Percentiles rank a stretch among this genome's conserved stretches.
These are phyloP conservation scores for Lampris incognitus DNA, from an alignment of 2,113 vertebrate genomes.

Conservation along the genomic window DNA sequence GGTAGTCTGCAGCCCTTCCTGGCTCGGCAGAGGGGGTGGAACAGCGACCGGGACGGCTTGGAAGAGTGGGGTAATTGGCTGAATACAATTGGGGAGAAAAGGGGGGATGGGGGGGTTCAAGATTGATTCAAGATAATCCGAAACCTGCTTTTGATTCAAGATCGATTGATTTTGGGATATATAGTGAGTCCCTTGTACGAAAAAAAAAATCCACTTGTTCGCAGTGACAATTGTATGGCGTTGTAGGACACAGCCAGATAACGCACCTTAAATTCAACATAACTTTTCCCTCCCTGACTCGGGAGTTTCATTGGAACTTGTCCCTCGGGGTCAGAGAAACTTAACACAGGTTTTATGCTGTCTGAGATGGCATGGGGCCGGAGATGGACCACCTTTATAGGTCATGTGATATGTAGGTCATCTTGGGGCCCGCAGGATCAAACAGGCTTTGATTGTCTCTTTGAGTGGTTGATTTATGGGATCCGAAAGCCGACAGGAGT, in stretches of 20 bases:
- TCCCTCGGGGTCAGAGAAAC: conserved; percentile 36
- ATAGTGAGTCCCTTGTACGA: neutral
- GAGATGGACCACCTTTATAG: conserved; percentile 70
- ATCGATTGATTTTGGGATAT: neutral
- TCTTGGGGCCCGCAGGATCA: conserved; percentile 73
- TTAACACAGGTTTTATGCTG: conserved; percentile 54
- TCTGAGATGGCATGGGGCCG: conserved; percentile 68
- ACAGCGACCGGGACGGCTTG: too few relatives aligned
- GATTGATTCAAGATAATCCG: too few relatives aligned
- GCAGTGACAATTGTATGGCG: neutral
- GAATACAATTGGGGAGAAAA: too few relatives aligned
- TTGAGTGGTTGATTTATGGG: conserved; percentile 62
- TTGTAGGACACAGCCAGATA: neutral
- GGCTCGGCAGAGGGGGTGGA: too few relatives aligned
- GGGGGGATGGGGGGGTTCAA: too few relatives aligned
- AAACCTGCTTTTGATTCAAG: too few relatives aligned
- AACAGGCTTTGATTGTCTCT: conserved; percentile 67
- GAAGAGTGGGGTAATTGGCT: too few relatives aligned
- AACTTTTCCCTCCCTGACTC: neutral
- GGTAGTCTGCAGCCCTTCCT: too few relatives aligned
- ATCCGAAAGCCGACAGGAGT: conserved; percentile 46
- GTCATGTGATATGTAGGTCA: conserved; percentile 72
- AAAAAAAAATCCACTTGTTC: neutral
- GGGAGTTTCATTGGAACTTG: conserved; percentile 12
- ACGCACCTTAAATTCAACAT: conserved; percentile 3